Base-by-base conservation (phyloP, 2,888 invertebrate genomes). In the Troides helena region DNA sequence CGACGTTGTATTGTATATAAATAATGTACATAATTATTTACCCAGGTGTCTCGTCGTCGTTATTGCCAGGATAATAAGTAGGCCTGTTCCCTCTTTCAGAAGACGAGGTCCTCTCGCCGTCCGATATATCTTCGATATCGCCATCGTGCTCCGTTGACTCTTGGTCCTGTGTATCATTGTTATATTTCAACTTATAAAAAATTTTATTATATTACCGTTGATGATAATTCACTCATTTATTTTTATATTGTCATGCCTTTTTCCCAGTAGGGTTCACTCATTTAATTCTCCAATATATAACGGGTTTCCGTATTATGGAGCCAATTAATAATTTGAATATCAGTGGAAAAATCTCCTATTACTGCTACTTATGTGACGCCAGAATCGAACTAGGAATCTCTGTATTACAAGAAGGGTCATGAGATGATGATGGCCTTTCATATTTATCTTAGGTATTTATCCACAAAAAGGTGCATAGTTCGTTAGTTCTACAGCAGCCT, bases 81-180 rank as follows among this genome's bases (percentile, higher is more conserved):
- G 95, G 91, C 30, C 94, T 85, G 74, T 84, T 86, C 1, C 90
- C 80, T 71, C 95, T 94, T 80, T 96, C 96, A 0, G 96, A 96
- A 0, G 96, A 96, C 10, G 96, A 96, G 0, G 96, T 96, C 60
- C 95, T 91, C 74, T 96, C 96, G 0, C 96, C 96, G 81, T 97
- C 97, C 0, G 96, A 97, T 80, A 97, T 97, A 78, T 97, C 97
- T 78, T 97, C 97, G 0, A 97, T 95, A 76, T 97, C 97, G 0
- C 96, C 97, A 74, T 97, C 97, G 80, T 97, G 97, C 71, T 97
- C 97, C 12, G 96, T 96, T 23, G 96, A 96, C 81, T 94, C 95
- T 78, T 94, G 94, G 23, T 93, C 93, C 91, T 94, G 86, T 61
- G 64, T 50, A 2, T 6, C 17, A 17, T 14, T 17, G 17, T 10